Evolutionary conservation across 2,888 invertebrate genomes (phyloP).

Genomic region (Thyatira batis): DNA sequence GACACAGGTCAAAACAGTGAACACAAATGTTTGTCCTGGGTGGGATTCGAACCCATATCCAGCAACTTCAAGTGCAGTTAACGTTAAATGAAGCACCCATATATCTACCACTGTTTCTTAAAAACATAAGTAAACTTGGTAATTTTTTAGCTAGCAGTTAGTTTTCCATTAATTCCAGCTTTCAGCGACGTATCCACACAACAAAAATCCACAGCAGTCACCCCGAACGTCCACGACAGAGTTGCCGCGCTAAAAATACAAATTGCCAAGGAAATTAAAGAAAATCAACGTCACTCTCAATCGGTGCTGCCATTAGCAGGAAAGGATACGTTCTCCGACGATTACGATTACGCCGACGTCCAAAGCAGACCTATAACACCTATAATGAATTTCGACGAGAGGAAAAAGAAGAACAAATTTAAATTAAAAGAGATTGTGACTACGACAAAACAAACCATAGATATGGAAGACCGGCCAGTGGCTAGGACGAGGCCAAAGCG

Average conservation of each 20-base stretch:
- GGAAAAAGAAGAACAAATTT: constrained; percentile 23
- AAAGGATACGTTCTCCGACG: background rate
- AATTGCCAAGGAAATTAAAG: constrained; percentile 18
- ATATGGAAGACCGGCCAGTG: background rate
- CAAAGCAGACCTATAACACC: constrained; percentile 24
- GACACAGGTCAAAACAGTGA: no score
- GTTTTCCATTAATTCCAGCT: background rate
- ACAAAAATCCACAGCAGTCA: constrained; percentile 3
- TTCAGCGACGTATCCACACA: background rate
- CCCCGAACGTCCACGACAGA: constrained; percentile 14
- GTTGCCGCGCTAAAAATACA: constrained; percentile 27
- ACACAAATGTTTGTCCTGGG: no score
- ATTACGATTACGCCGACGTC: constrained; percentile 27
- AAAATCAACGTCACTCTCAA: background rate
- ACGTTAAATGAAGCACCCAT: no score
- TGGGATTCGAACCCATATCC: no score
- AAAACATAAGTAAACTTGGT: background rate
- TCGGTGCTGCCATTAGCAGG: background rate
- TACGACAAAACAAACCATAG: background rate
- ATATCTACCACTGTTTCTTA: no score
- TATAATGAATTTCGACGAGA: constrained; percentile 27
- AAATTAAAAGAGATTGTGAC: constrained; percentile 21
- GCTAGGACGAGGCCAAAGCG: background rate
- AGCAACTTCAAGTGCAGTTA: no score
- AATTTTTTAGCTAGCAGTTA: no score